Conservation (phyloP, 2,888 invertebrate species). For the Heterodera filipjevi region DNA sequence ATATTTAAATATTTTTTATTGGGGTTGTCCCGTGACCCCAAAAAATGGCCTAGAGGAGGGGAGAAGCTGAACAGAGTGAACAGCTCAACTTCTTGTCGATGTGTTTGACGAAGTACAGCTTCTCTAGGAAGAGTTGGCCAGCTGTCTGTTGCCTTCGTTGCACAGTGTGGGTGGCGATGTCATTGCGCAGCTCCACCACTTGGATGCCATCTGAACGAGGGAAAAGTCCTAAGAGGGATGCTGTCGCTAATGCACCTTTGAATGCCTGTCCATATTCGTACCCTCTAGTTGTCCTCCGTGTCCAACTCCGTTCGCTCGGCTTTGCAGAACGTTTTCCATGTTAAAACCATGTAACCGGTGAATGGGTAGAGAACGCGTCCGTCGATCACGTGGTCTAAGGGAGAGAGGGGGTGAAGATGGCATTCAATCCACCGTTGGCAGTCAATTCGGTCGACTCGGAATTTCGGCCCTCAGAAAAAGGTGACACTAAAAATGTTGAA, state of each 20-base stretch:
- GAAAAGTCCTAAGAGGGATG: no score
- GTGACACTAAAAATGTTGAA: not conserved
- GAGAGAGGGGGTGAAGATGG: no score
- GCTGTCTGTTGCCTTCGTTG: conserved; percentile 66
- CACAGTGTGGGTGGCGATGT: conserved; percentile 67
- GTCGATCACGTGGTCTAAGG: conserved; percentile 77
- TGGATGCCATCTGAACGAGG: conserved; percentile 47
- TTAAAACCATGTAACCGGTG: conserved; percentile 78
- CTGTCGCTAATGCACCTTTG: conserved; percentile 38
- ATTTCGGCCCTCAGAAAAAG: no score
- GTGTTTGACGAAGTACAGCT: conserved; percentile 63
- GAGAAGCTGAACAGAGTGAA: no score
- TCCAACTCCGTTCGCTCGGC: conserved; percentile 64
- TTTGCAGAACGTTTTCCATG: conserved; percentile 69
- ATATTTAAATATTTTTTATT: not conserved
- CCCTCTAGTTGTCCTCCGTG: conserved; percentile 64
- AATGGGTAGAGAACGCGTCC: conserved; percentile 88
- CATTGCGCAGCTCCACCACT: conserved; percentile 64
- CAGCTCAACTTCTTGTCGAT: conserved; percentile 52
- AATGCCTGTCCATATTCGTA: conserved; percentile 65
- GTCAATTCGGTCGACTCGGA: no score
- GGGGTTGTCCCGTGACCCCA: no score
- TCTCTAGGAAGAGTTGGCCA: conserved; percentile 62
- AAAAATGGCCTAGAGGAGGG: no score
- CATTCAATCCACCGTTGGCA: no score